Conservation (phyloP, 2,113 vertebrate species). For the Phylloscopus whistleri region DNA sequence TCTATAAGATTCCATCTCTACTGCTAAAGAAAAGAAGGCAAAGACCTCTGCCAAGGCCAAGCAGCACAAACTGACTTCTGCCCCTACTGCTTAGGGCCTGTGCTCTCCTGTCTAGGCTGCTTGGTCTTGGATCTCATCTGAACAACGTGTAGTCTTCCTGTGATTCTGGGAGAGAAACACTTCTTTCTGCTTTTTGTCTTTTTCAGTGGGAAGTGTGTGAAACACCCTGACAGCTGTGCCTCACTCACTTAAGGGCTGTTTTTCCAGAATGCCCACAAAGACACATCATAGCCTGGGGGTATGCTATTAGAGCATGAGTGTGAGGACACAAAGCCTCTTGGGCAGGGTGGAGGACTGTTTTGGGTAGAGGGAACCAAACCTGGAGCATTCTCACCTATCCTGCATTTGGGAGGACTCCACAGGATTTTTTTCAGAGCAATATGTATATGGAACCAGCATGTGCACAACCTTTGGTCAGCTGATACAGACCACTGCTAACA, state of each 20-base stretch:
- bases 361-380: neutral
- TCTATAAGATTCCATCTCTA: neutral
- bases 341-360: neutral
- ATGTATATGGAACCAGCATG: neutral
- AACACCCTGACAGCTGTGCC: neutral
- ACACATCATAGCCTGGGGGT: accelerated
- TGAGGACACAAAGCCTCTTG: neutral
- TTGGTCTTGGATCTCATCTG: neutral
- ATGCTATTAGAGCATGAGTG: neutral
- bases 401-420: accelerated
- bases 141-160: neutral
- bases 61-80: neutral
- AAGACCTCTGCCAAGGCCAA: neutral
- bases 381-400: neutral
- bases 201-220: neutral
- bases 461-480: neutral
- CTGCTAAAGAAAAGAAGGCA: neutral
- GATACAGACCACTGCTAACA: neutral
- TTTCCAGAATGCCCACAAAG: neutral
- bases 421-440: neutral
- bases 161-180: neutral
- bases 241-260: neutral
- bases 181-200: neutral
- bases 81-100: neutral
- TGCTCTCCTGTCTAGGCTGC: neutral